Evolutionary conservation across 2,113 vertebrate genomes (phyloP), one percentile per base, ranked within the genome.

Genomic region (Ceyx melanurus): DNA sequence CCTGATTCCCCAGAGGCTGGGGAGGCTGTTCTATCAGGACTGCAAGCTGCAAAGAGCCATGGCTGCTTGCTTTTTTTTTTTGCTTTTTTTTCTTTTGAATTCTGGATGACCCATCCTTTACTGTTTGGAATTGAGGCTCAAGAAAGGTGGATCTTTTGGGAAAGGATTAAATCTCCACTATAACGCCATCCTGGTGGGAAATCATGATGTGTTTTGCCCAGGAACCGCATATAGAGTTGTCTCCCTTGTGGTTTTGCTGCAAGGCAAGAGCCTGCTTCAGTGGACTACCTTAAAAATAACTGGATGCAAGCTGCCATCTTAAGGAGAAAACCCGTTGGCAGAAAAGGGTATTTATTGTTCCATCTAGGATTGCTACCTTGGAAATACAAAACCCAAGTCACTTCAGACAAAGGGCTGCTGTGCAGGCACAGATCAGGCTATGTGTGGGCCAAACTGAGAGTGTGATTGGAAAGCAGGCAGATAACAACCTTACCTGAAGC

Each of bases 1-100:
- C 96, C 95, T 95, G 95, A 95, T 96, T 79, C 95, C 92, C 91
- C 42, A 81, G 95, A 83, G 96, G 75, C 94, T 56, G 79, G 35
- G 60, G 79, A 95, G 65, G 95, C 93, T 94, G 88, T 92, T 93
- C 48, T 91, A 75, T 91, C 94, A 91, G 91, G 65, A 48, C 92
- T 89, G 89, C 87, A 92, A 82, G 93, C 94, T 93, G 92, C 92
- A 91, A 91, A 94, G 37, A 95, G 78, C 64, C 68, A 40, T 92
- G 93, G 78, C 92, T 93, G 89, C 65, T 88, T 91, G 92, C 61
- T 70, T 15, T 50, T 50, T 68, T 68, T 68, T 50, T 35, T 31
- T 10, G 10, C 11, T 37, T 84, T 78, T 61, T 51, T n/a, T 80
- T 62, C 67, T 77, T 75, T 72, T 20, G 11, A 68, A 75, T 95